Evolutionary conservation across 2,797 vertebrate species (phyloP), one percentile per base, ranked within the genome.

Genomic region (Lagodon rhomboides): DNA sequence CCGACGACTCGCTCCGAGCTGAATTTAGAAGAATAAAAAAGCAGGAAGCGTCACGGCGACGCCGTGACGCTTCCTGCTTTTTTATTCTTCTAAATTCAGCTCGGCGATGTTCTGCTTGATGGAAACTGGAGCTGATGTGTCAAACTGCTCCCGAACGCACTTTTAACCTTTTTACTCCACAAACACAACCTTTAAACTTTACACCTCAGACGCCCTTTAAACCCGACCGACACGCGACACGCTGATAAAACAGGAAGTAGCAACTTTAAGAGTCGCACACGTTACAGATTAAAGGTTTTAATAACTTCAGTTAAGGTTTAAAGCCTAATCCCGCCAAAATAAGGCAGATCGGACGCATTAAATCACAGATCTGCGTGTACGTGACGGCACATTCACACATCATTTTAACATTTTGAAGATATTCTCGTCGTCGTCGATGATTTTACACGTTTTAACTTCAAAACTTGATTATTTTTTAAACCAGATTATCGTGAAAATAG

Each of bases 241-340:
- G 47, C 20, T 15, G 43, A 50, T 16, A 16, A 54, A 15, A 17
- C 50, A 13, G 46, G 34, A 59, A 43, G 3, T 3, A 27, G 1
- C 2, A 3, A 61, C 41, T 49, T 60, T 22, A 44, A 20, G 23
- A 5, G 41, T 11, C 62, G 10, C 20, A 43, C 30, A 58, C 18
- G 34, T 27, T 9, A 11, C 17, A 44, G 25, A 81, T 50, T 41
- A 23, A 51, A 13, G 59, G 20, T 53, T 66, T 62, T 41, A 27
- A 60, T 25, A 1, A 25, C 44, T 25, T 11, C 0, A 55, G 41
- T 67, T 54, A 4, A 23, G 25, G 16, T 64, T 62, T 5, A 6
- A 27, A 9, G 0, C 41, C 22, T 71, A 73, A 85, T 76, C 64
- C 68, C 8, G 22, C 20, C 46, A 67, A 67, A 71, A 67, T 20